phyloP scores from a whole-genome alignment of 1,140 invertebrate species.

The Leptopilina clavipes region DNA sequence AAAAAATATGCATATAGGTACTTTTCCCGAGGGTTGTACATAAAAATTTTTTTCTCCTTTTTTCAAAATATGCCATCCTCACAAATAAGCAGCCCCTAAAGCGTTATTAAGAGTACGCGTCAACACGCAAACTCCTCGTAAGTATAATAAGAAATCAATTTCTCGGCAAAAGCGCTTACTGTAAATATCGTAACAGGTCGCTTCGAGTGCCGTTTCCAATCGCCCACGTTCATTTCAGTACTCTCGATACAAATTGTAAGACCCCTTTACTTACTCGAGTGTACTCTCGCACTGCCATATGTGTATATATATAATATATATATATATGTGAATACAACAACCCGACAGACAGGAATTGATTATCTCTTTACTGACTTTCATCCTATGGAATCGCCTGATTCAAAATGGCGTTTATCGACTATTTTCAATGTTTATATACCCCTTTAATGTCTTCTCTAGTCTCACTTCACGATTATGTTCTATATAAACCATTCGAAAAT shows the following conservation, averaged over 20 bases:
- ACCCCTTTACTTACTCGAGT: constrained; percentile 40
- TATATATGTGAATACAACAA: constrained; percentile 41
- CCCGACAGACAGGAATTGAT: constrained; percentile 43
- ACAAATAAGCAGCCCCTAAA: constrained; percentile 44
- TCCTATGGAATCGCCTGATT: constrained; percentile 19
- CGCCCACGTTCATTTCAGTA: constrained; percentile 52
- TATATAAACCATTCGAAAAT: not conserved
- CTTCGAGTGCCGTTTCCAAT: constrained; percentile 53
- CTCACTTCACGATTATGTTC: not conserved
- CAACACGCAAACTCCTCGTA: constrained; percentile 43
- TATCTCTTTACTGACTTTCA: constrained; percentile 44
- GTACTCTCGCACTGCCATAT: not conserved
- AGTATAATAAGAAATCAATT: constrained; percentile 71
- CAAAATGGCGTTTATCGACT: not conserved
- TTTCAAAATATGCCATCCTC: constrained; percentile 29
- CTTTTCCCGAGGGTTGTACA: constrained; percentile 38
- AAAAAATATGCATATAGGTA: constrained; percentile 32
- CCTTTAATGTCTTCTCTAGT: not conserved
- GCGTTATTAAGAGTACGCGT: constrained; percentile 37
- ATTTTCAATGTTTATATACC: constrained; percentile 29
- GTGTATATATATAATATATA: constrained; percentile 38
- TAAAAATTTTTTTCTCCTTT: not conserved
- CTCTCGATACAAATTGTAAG: constrained; percentile 58
- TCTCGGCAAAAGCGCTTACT: constrained; percentile 52
- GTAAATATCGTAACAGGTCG: constrained; percentile 41